Conservation (phyloP, 2,797 vertebrate species). For the Pseudochromis fuscus region DNA sequence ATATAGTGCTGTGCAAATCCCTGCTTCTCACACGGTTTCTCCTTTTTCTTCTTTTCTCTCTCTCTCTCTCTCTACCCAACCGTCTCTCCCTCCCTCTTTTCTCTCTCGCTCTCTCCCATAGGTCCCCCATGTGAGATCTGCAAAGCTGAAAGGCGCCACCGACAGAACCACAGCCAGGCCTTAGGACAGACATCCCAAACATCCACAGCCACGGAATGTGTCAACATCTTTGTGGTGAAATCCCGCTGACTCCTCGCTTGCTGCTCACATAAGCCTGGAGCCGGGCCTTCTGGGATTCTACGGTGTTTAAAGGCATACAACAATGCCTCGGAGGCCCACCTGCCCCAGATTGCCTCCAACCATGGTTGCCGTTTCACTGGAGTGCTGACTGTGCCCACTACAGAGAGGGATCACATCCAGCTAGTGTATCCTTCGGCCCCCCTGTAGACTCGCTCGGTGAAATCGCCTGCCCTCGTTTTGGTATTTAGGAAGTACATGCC, state of each 20-base stretch:
- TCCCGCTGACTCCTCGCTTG: slow-evolving; percentile 75
- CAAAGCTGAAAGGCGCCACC: slow-evolving; percentile 75
- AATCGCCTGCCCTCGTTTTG: slow-evolving; percentile 55
- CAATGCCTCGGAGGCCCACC: slow-evolving; percentile 74
- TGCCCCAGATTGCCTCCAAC: slow-evolving; percentile 70
- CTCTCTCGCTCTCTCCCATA: slow-evolving; percentile 68
- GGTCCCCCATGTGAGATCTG: slow-evolving; percentile 81
- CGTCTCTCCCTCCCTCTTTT: slow-evolving; percentile 28
- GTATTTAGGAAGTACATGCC: slow-evolving; percentile 75
- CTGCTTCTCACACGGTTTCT: slow-evolving; percentile 79
- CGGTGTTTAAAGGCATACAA: slow-evolving; percentile 73
- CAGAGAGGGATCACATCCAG: slow-evolving; percentile 47
- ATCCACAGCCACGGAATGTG: slow-evolving; percentile 79
- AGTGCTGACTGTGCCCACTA: slow-evolving; percentile 65
- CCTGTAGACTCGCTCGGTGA: slow-evolving; percentile 34
- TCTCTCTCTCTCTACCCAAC: slow-evolving; percentile 7
- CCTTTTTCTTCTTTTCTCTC: slow-evolving; percentile 47
- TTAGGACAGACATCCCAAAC: slow-evolving; percentile 75
- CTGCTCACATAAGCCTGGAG: slow-evolving; percentile 64
- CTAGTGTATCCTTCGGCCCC: slow-evolving; percentile 28
- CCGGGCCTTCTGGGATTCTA: slow-evolving; percentile 68
- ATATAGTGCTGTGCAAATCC: slow-evolving; percentile 80
- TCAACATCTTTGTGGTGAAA: slow-evolving; percentile 76
- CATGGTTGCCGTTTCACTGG: slow-evolving; percentile 59
- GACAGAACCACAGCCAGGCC: slow-evolving; percentile 67